Conservation (phyloP, 2,797 vertebrate species). For the Thunnus albacares region DNA sequence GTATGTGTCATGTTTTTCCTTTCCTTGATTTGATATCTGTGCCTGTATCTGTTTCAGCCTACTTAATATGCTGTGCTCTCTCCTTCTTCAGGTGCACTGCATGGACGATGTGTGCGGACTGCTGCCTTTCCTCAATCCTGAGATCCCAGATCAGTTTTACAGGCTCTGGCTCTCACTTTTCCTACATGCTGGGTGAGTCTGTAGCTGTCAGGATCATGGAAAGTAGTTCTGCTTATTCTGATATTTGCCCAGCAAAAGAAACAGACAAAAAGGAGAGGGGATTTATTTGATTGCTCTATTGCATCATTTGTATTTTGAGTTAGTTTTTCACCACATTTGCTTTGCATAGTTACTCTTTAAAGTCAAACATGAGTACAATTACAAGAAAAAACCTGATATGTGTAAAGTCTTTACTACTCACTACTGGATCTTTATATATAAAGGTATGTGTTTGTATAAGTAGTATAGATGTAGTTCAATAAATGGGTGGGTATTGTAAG, state of each 20-base stretch:
- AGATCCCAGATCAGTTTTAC: conserved; percentile 98
- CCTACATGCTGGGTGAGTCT: conserved; percentile 95
- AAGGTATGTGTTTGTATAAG: too few species aligned
- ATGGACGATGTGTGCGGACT: conserved; percentile 98
- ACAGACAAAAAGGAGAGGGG: neutral
- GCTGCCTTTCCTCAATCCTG: conserved; percentile 97
- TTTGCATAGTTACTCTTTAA: neutral
- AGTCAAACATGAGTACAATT: neutral
- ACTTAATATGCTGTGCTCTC: neutral
- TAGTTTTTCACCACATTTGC: neutral
- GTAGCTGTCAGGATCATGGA: conserved; percentile 1
- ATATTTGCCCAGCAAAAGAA: neutral
- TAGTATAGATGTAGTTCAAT: too few species aligned
- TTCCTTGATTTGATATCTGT: neutral
- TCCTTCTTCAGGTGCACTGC: conserved; percentile 92
- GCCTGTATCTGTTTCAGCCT: too few species aligned
- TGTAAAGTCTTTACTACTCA: neutral
- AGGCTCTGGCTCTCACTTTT: conserved; percentile 98
- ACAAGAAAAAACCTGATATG: neutral
- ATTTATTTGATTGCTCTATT: neutral
- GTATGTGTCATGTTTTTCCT: neutral
- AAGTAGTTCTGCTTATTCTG: conserved; percentile 4
- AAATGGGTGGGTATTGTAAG: too few species aligned
- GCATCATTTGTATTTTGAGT: neutral
- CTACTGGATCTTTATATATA: too few species aligned